Conservation (phyloP, 2,797 vertebrate species). For the Buceros bicornis region DNA sequence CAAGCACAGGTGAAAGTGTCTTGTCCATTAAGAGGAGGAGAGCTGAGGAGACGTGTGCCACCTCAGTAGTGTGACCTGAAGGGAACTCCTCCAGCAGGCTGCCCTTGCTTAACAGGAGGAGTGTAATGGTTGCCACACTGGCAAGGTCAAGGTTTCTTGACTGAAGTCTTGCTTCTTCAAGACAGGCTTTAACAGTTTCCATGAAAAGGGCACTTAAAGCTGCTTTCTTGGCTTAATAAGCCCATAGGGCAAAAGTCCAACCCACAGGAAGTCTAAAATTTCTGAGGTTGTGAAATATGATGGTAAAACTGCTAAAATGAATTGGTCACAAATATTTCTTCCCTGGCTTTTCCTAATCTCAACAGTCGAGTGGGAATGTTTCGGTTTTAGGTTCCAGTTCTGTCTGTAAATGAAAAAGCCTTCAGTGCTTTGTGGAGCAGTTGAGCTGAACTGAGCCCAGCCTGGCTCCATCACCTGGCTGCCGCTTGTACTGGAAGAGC, state of each 20-base stretch:
- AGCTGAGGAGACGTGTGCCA: neutral
- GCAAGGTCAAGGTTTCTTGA: neutral
- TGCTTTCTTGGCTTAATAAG: conserved; percentile 62
- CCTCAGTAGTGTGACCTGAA: neutral
- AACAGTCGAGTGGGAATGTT: conserved; percentile 15
- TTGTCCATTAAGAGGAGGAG: neutral
- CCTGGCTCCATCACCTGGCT: neutral
- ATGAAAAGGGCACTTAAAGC: conserved; percentile 42
- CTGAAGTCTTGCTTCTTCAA: neutral
- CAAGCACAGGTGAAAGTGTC: neutral
- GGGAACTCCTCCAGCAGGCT: neutral
- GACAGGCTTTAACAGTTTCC: conserved; percentile 27
- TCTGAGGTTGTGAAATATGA: conserved; percentile 66
- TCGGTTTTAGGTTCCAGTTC: conserved; percentile 40
- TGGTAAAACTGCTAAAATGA: conserved; percentile 67
- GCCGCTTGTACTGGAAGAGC: neutral
- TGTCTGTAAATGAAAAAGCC: conserved; percentile 17
- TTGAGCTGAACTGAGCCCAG: neutral
- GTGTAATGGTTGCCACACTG: neutral
- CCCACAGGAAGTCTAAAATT: conserved; percentile 71
- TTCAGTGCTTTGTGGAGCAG: neutral
- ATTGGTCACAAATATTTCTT: conserved; percentile 64
- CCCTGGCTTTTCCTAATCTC: conserved; percentile 50
- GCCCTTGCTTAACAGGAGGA: neutral
- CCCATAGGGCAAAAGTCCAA: conserved; percentile 51